These are phyloP conservation scores for Plagodis pulveraria DNA, from an alignment of 2,888 invertebrate species.

Conservation along the genomic window DNA sequence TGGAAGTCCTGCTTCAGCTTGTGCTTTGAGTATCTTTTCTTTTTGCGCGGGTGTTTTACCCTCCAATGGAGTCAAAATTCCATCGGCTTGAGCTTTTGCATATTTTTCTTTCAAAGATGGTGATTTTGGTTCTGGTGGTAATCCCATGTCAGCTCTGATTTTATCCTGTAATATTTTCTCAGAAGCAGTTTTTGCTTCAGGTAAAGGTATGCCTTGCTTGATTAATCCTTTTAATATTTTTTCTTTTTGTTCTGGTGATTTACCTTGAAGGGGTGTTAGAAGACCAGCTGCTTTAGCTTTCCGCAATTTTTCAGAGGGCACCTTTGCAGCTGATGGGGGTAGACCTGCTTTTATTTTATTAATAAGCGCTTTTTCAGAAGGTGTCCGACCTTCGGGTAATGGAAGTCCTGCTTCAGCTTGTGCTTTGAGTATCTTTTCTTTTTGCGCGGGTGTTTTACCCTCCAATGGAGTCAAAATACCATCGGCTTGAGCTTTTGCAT, in stretches of 20 bases:
- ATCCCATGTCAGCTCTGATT: constrained; percentile 9
- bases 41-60: constrained; percentile 40
- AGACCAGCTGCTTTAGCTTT: constrained; percentile 43
- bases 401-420: constrained; percentile 35
- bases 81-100: constrained; percentile 40
- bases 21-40: constrained; percentile 34
- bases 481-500: constrained; percentile 43
- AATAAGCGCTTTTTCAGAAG: constrained; percentile 39
- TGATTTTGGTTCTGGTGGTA: constrained; percentile 31
- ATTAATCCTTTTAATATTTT: constrained; percentile 36
- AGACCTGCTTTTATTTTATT: constrained; percentile 23
- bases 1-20: constrained; percentile 37
- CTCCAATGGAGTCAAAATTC: constrained; percentile 44
- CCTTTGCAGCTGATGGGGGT: background rate
- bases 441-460: constrained; percentile 45
- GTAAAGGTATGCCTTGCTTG: constrained; percentile 29
- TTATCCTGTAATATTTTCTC: constrained; percentile 34
- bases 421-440: constrained; percentile 40
- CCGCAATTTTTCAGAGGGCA: constrained; percentile 36
- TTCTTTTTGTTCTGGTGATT: constrained; percentile 40
- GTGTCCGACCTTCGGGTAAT: constrained; percentile 46
- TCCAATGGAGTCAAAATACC: constrained; percentile 50
- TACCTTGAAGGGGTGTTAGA: constrained; percentile 35
- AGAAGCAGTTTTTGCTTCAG: constrained; percentile 33
- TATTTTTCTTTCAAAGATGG: constrained; percentile 33